Percentiles rank a stretch among this genome's conserved stretches.
These are phyloP conservation scores for Rhabdophis nuchalis DNA, from an alignment of 2,797 vertebrate species.

Conservation along the genomic window DNA sequence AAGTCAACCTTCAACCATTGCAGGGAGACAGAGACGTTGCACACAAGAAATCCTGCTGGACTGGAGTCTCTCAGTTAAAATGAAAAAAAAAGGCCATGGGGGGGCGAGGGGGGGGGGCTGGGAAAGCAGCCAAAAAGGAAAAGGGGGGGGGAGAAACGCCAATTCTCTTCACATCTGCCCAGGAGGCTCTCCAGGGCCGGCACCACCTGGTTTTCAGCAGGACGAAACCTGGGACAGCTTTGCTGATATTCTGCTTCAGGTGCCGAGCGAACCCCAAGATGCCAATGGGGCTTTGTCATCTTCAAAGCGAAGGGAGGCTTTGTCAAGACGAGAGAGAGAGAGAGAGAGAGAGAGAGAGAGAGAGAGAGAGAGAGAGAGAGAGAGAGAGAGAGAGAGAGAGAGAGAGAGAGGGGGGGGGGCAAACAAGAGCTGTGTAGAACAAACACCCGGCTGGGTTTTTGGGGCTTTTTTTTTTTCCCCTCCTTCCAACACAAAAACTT, in stretches of 20 bases:
- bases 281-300: background rate
- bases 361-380: too few relatives aligned
- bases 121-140: background rate
- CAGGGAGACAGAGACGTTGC: slow-evolving; percentile 45
- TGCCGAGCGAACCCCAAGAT: background rate
- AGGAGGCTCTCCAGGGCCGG: background rate
- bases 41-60: slow-evolving; percentile 44
- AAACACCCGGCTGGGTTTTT: background rate
- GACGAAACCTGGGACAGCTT: background rate
- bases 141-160: rapidly evolving
- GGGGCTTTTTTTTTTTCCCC: rapidly evolving
- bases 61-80: background rate
- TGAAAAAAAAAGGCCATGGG: background rate
- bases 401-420: too few relatives aligned
- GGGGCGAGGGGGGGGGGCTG: too few relatives aligned
- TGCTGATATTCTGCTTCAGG: slow-evolving; percentile 15
- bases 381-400: too few relatives aligned
- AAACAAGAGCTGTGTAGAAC: background rate
- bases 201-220: background rate
- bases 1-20: slow-evolving; percentile 34
- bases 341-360: background rate
- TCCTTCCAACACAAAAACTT: too few relatives aligned
- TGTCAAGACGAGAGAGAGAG: background rate
- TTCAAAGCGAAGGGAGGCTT: background rate
- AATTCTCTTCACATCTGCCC: background rate